Conservation (phyloP, 92 coral and sea anemone species). For the Epizoanthus illoricatus region DNA sequence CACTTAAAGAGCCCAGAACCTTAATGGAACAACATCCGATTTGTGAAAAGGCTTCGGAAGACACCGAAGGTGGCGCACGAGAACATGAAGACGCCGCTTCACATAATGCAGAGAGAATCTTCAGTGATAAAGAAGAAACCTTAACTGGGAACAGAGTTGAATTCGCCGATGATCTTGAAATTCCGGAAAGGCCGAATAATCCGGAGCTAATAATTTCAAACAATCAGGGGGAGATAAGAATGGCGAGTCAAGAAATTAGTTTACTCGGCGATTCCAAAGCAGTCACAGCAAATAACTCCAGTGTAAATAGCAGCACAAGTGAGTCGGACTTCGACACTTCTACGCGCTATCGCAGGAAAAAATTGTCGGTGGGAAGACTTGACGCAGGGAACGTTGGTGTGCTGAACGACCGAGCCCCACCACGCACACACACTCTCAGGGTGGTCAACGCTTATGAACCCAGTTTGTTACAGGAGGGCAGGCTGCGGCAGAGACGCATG, state of each 20-base stretch:
- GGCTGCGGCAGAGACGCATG: slow-evolving; percentile 18
- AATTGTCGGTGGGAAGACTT: slow-evolving; percentile 1
- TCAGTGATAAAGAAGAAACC: neutral
- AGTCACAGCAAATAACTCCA: neutral
- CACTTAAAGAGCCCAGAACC: slow-evolving; percentile 14
- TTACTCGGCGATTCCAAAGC: neutral
- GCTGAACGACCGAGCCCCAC: neutral
- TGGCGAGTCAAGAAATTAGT: neutral
- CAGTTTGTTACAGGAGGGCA: neutral
- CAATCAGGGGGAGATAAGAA: neutral
- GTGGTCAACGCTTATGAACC: slow-evolving; percentile 4
- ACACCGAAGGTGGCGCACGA: neutral
- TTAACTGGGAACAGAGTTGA: neutral
- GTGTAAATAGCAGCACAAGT: neutral
- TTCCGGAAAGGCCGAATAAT: neutral
- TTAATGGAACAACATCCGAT: slow-evolving; percentile 9
- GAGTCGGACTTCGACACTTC: neutral
- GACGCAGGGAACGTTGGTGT: neutral
- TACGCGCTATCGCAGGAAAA: slow-evolving; percentile 11
- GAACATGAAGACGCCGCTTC: neutral
- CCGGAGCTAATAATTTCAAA: neutral
- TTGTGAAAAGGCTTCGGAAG: neutral
- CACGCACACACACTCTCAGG: neutral
- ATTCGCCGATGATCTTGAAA: neutral
- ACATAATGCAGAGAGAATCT: neutral